phyloP scores from a whole-genome alignment of 1,140 invertebrate species.

The Diplogasteroides magnus region DNA sequence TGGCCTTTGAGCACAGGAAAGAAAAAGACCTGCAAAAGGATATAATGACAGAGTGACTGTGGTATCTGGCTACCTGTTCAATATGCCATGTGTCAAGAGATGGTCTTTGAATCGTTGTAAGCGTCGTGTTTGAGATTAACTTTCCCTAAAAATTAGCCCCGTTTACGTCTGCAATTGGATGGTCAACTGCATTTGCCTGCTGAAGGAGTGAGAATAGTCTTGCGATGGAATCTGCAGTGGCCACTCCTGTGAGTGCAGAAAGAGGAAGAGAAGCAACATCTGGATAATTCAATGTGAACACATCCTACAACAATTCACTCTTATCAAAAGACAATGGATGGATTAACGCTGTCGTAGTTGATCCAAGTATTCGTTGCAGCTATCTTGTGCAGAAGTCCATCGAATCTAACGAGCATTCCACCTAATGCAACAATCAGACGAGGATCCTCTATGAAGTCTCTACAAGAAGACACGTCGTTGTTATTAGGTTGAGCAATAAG shows the following conservation, averaged over 20 bases:
- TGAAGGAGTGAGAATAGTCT: conserved; percentile 41
- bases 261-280: conserved; percentile 23
- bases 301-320: conserved; percentile 15
- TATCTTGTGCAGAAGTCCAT: conserved; percentile 18
- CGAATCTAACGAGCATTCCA: conserved; percentile 17
- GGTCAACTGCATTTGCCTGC: neutral
- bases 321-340: neutral
- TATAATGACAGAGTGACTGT: no score
- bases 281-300: conserved; percentile 32
- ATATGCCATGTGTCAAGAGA: conserved; percentile 33
- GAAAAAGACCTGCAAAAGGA: no score
- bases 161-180: no score
- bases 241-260: conserved; percentile 37
- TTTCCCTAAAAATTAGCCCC: conserved; percentile 10
- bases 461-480: neutral
- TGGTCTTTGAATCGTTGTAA: conserved; percentile 15
- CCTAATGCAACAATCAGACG: conserved; percentile 26
- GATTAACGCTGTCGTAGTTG: conserved; percentile 7
- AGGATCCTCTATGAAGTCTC: conserved; percentile 31
- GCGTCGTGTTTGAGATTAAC: conserved; percentile 28
- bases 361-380: conserved; percentile 29
- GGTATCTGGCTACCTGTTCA: no score
- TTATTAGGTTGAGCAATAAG: no score
- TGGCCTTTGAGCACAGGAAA: conserved; percentile 36
- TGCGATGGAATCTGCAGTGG: conserved; percentile 42